Base-by-base conservation (phyloP, 2,888 invertebrate genomes). In the Thereva unica region DNA sequence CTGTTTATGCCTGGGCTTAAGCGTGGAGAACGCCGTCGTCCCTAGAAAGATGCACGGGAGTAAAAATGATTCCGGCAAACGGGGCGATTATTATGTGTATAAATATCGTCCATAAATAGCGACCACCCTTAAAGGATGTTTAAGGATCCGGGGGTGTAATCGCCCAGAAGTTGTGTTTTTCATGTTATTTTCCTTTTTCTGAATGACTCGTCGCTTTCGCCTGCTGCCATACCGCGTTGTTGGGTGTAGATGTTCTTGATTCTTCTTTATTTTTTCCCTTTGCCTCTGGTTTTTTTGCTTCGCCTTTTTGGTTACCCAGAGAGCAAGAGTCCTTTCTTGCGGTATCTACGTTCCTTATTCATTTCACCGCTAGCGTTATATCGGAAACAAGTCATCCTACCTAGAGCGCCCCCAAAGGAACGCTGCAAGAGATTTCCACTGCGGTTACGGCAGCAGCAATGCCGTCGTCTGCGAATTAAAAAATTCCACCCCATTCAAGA, bases 111-210 rank as follows among this genome's bases (percentile, higher is more conserved):
- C 59, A 59, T 59, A 59, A 59, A 59, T 59, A 59, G 59, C 38
- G 59, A 23, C 59, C 10, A 59, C 47, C 59, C 59, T 42, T 40
- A 35, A 37, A 7, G 12, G 47, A 59, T 47, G 38, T 59, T 40
- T 34, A 37, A 7, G 12, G 47, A 59, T 47, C 37, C 49, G 37
- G 38, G 59, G 49, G 59, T 59, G 59, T 59, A 59, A 59, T 59
- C 59, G 59, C 49, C 59, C 49, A 59, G 59, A 59, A 59, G 59
- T 59, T 59, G 59, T 59, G 59, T 59, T 59, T 59, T 59, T 59
- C 59, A 59, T 59, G 59, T 59, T 59, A 37, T 59, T 49, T 59
- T 59, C 59, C 49, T 47, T 9, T 23, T 23, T 35, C 49, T 12
- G 47, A 9, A 59, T 59, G 59, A 59, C 49, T 59, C 38, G 45